These are phyloP conservation scores for Coremacera marginata DNA, from an alignment of 2,888 invertebrate species.

Conservation along the genomic window DNA sequence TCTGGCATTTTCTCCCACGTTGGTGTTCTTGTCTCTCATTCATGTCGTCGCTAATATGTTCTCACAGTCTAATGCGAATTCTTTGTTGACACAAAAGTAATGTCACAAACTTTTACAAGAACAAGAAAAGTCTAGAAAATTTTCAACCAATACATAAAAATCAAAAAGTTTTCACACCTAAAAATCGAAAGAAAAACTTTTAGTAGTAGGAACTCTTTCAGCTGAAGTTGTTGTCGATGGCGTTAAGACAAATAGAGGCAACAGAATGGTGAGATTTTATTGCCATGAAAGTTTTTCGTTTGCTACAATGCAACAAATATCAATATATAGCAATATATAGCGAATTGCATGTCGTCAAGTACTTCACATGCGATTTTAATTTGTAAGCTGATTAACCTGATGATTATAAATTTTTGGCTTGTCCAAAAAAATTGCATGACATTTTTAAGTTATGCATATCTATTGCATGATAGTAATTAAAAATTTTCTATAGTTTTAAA, in stretches of 20 bases:
- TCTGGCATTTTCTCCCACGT: neutral
- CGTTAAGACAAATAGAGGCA: neutral
- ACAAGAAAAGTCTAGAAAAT: slow-evolving; percentile 11
- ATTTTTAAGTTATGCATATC: neutral
- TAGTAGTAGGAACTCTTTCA: neutral
- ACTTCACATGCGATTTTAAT: neutral
- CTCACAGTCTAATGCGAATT: slow-evolving; percentile 2
- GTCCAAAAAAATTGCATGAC: too few species aligned
- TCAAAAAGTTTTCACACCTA: neutral
- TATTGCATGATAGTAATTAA: too few species aligned
- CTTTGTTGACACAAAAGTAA: neutral
- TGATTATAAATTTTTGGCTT: too few species aligned
- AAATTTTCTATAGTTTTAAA: too few species aligned
- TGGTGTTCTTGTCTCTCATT: neutral
- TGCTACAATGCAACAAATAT: too few species aligned
- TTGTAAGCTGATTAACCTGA: neutral
- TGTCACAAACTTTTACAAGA: neutral
- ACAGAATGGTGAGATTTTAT: neutral
- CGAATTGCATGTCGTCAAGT: neutral
- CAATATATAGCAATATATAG: too few species aligned
- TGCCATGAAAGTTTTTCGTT: too few species aligned
- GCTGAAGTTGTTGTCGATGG: neutral
- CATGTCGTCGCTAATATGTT: neutral
- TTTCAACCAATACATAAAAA: slow-evolving; percentile 3
- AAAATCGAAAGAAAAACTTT: neutral